Conservation (phyloP, 2,797 vertebrate species). For the Notolabrus celidotus region DNA sequence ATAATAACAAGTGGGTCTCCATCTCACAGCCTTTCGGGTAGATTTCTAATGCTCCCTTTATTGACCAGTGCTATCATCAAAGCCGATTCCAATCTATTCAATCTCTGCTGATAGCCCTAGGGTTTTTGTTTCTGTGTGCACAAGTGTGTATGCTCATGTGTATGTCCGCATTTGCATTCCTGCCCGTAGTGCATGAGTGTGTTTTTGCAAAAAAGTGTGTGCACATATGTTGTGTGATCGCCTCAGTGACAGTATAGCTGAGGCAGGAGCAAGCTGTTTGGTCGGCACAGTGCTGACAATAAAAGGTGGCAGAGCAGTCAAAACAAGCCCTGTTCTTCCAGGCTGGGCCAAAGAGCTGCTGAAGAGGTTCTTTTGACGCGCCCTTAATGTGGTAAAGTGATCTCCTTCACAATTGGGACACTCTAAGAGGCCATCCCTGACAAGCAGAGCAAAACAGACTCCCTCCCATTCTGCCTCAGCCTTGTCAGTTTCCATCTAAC, state of each 20-base stretch:
- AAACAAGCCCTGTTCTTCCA: constrained; percentile 85
- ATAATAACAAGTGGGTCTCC: constrained; percentile 17
- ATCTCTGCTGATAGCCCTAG: constrained; percentile 11
- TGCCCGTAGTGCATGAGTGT: neutral
- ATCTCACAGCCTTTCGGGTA: constrained; percentile 7
- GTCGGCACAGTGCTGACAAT: constrained; percentile 80
- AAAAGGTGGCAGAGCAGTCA: constrained; percentile 87
- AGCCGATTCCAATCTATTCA: constrained; percentile 37
- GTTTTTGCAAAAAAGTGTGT: constrained; percentile 18
- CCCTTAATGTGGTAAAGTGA: constrained; percentile 87
- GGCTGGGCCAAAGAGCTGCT: constrained; percentile 80
- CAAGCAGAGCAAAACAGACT: constrained; percentile 80
- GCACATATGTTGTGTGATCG: constrained; percentile 30
- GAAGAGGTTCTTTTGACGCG: constrained; percentile 87
- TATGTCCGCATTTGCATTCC: constrained; percentile 1
- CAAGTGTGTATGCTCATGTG: neutral
- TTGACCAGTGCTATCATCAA: constrained; percentile 43
- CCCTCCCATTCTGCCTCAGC: constrained; percentile 59
- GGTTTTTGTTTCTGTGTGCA: constrained; percentile 14
- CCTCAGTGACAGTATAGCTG: constrained; percentile 44
- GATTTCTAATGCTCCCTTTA: constrained; percentile 27
- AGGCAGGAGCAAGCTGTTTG: constrained; percentile 69
- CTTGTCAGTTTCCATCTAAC: constrained; percentile 59
- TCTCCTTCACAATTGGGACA: constrained; percentile 86
- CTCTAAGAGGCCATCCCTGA: constrained; percentile 86